Conservation (phyloP, 1,140 invertebrate species). For the Metaphire vulgaris region DNA sequence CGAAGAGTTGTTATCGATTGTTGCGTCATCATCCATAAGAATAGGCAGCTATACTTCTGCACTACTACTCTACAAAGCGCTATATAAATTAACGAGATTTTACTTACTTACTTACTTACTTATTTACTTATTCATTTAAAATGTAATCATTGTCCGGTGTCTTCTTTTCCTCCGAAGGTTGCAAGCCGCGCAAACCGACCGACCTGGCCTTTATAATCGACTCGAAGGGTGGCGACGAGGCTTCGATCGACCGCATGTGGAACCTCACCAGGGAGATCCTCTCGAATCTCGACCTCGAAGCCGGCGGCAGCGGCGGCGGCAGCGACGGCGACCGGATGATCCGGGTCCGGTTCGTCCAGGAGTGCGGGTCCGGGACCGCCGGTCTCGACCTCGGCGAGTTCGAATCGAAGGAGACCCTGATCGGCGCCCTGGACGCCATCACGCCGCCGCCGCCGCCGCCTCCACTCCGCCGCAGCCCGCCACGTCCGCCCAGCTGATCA, state of each 20-base stretch:
- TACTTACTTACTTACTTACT: too few relatives aligned
- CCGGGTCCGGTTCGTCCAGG: slow-evolving; percentile 16
- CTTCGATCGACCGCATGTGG: slow-evolving; percentile 15
- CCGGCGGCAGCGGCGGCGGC: too few relatives aligned
- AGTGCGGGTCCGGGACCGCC: slow-evolving; percentile 5
- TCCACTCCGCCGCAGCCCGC: too few relatives aligned
- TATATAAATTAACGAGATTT: too few relatives aligned
- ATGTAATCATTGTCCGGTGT: too few relatives aligned
- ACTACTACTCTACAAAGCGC: too few relatives aligned
- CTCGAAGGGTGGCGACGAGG: slow-evolving; percentile 14
- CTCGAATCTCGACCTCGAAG: slow-evolving; percentile 16
- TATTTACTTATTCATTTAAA: too few relatives aligned
- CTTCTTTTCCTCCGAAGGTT: too few relatives aligned
- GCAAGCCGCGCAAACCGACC: background rate
- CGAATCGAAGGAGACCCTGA: slow-evolving; percentile 1
- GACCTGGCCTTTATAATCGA: slow-evolving; percentile 25
- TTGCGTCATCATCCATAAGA: too few relatives aligned
- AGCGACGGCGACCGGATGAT: background rate
- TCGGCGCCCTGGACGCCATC: slow-evolving; percentile 1
- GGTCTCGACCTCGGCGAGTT: slow-evolving; percentile 2
- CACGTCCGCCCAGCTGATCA: slow-evolving; percentile 11
- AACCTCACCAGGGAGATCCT: slow-evolving; percentile 17
- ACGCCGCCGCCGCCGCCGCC: background rate
- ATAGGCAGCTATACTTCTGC: too few relatives aligned
- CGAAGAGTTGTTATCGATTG: too few relatives aligned